Evolutionary conservation across 2,797 vertebrate species (phyloP), one percentile per base, ranked within the genome.

Genomic region (Lithobates pipiens): DNA sequence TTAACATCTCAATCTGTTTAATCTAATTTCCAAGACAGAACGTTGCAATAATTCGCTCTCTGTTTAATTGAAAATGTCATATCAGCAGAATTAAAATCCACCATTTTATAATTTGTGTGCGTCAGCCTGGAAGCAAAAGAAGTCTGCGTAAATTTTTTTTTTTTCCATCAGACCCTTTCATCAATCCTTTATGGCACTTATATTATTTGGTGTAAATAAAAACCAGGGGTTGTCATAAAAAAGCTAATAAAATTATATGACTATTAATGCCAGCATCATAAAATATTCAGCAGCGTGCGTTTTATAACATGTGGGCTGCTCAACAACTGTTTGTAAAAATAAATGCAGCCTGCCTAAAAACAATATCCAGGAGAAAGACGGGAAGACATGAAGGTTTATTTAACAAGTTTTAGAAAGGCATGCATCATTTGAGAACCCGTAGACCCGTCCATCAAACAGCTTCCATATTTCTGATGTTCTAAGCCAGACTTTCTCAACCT

Each of bases 231-330:
- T 83, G 81, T 80, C 86, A 83, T 87, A 80, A 87, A 86, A 86
- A 87, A 76, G 27, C 80, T 79, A 87, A 83, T 87, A 79, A 87
- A 87, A 87, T 83, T 76, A 73, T 84, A 84, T 87, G 44, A 50
- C 85, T 77, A 87, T 87, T 87, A 87, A 87, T 87, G 81, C 61
- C 85, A 80, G 36, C 63, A n/a, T 69, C 85, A 75, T 86, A 86
- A 86, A 86, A 69, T 65, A 86, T 69, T 67, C 85, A 80, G 23
- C 61, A 10, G 80, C 42, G 76, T 34, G 73, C 71, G 11, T 32
- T 83, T 86, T 74, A 83, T 78, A 82, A 72, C 70, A 74, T 46
- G 46, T 50, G 68, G 50, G 42, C 68, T 54, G 68, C 39, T 42
- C 57, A 77, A 77, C 68, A 63, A 70, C 65, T 86, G 63, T 61